Evolutionary conservation across 2,797 vertebrate species (phyloP), one percentile per base, ranked within the genome.

Genomic region (Euphonia xanthogaster): DNA sequence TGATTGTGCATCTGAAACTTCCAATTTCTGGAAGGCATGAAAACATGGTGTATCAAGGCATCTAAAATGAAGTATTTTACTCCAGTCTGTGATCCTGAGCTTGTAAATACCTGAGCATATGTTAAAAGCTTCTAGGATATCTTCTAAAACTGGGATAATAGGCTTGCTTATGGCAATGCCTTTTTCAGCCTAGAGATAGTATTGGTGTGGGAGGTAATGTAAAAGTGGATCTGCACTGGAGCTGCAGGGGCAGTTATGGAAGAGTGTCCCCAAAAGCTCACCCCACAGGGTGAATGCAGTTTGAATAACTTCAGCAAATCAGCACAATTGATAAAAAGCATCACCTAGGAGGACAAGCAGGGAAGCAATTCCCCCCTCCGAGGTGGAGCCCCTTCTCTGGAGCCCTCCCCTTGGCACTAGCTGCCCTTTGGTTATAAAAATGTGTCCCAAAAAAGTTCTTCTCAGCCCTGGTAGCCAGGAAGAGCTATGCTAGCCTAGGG

Each of bases 251-350:
- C 14, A 61, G 18, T 53, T 53, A 45, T 28, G 14, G 39, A 45
- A 23, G 13, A 45, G n/a, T 10, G 33, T 71, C 28, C 57, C 37
- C n/a, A 45, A 82, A 53, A 82, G 4, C 12, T 19, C 12, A 27
- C 12, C 13, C 22, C n/a, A n/a, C 0, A 0, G 19, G 47, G 4
- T 45, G 19, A 27, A 82, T 37, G 37, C n/a, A 44, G 12, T n/a
- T 62, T 71, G 22, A n/a, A 16, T 28, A 53, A 61, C 6, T 81
- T 61, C 15, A n/a, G n/a, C 11, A 61, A 53, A 44, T 51, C 1
- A n/a, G 18, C 39, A 37, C 12, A 31, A 44, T n/a, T 61, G n/a
- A 37, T 7, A 37, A 61, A 70, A 31, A 61, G 9, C 9, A n/a
- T 44, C 18, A 61, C 2, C 53, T 44, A 61, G 23, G n/a, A 81